phyloP scores from a whole-genome alignment of 2,888 invertebrate genomes.

The Cephus pulcher region DNA sequence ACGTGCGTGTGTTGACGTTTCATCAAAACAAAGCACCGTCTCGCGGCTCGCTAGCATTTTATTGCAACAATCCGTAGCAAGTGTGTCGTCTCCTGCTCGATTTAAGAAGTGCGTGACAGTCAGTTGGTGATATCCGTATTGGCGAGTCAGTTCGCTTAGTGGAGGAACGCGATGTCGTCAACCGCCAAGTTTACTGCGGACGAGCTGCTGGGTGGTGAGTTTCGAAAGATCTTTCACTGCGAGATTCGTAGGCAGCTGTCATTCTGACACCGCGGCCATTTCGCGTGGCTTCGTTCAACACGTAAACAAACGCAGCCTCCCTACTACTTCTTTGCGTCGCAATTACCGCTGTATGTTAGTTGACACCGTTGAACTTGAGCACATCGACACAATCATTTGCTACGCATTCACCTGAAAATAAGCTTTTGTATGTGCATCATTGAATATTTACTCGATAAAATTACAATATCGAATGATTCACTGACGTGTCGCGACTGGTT shows the following conservation, averaged over 20 bases:
- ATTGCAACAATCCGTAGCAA: slow-evolving; percentile 44
- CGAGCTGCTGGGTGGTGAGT: slow-evolving; percentile 59
- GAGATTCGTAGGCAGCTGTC: slow-evolving; percentile 40
- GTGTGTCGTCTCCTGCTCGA: slow-evolving; percentile 35
- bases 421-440: background rate
- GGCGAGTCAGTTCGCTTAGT: slow-evolving; percentile 12
- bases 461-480: background rate
- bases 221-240: slow-evolving; percentile 4
- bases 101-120: background rate
- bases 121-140: background rate
- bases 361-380: background rate
- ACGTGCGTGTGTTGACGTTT: slow-evolving; percentile 58
- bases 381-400: background rate
- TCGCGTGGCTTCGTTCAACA: slow-evolving; percentile 42
- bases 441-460: background rate
- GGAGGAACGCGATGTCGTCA: slow-evolving; percentile 47
- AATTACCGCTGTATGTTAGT: slow-evolving; percentile 20
- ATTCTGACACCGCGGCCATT: slow-evolving; percentile 53
- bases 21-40: slow-evolving; percentile 61
- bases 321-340: slow-evolving; percentile 32
- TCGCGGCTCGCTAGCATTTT: slow-evolving; percentile 46
- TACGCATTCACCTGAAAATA: background rate
- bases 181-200: slow-evolving; percentile 54
- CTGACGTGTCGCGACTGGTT: background rate
- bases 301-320: slow-evolving; percentile 40